phyloP scores from a whole-genome alignment of 2,797 vertebrate species.

The Catostomus latipinnis region DNA sequence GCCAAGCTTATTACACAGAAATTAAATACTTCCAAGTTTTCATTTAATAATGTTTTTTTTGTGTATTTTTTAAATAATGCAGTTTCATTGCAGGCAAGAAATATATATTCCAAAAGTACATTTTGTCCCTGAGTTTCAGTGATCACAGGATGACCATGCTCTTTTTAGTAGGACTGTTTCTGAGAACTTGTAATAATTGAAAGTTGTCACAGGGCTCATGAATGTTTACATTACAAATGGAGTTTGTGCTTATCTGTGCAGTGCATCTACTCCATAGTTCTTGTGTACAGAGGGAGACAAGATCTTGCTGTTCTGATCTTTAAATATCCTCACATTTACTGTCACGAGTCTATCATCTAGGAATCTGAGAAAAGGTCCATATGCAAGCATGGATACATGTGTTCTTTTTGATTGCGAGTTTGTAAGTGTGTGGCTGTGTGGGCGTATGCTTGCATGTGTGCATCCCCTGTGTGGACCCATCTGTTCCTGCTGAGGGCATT shows the following conservation, averaged over 20 bases:
- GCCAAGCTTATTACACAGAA: no score
- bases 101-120: no score
- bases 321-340: conserved; percentile 5
- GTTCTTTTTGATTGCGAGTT: not conserved
- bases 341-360: conserved; percentile 28
- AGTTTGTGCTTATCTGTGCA: not conserved
- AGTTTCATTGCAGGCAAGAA: no score
- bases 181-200: conserved; percentile 14
- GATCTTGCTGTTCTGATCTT: conserved; percentile 3
- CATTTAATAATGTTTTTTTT: no score
- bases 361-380: not conserved
- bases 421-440: not conserved
- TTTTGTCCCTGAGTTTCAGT: no score
- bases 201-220: conserved; percentile 27
- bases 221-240: conserved; percentile 15
- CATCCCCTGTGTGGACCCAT: conserved; percentile 42
- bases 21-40: no score
- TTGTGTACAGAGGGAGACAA: conserved; percentile 27
- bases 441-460: not conserved
- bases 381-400: not conserved
- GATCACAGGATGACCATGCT: not conserved
- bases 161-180: not conserved
- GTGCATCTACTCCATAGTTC: not conserved
- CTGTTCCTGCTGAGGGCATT: conserved; percentile 43
- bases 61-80: no score